A percentile compares a stretch with the other conserved stretches of the same genome.
These are phyloP conservation scores for Polydrusus pterygomalis DNA, from an alignment of 2,888 invertebrate species.

Conservation along the genomic window DNA sequence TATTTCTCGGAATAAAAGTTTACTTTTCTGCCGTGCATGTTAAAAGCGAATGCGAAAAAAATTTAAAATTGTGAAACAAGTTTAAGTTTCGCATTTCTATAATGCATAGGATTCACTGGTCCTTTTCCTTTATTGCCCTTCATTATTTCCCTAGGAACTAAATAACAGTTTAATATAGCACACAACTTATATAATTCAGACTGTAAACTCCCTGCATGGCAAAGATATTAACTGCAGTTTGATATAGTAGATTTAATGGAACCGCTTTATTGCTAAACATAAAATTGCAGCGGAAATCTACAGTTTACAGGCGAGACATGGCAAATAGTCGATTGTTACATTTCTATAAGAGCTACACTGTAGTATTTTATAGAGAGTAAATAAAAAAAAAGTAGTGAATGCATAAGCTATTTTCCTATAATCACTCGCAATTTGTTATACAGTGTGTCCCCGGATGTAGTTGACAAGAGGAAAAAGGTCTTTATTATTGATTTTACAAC, in stretches of 20 bases:
- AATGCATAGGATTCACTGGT: no score
- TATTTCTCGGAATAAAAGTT: no score
- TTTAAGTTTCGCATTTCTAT: no score
- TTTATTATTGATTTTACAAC: no score
- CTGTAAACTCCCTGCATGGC: not conserved
- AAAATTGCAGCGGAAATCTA: slow-evolving; percentile 14
- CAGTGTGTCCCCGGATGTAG: no score
- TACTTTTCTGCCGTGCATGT: no score
- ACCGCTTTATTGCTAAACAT: slow-evolving; percentile 15
- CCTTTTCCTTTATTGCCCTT: slow-evolving; percentile 4
- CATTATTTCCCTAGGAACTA: not conserved
- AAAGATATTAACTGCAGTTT: slow-evolving; percentile 3
- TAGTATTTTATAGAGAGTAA: not conserved
- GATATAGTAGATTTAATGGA: slow-evolving; percentile 3
- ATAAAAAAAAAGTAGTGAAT: no score
- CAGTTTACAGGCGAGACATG: not conserved
- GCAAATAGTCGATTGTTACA: not conserved
- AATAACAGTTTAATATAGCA: slow-evolving; percentile 18
- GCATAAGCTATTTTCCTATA: no score
- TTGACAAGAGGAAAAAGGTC: no score
- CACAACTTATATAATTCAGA: not conserved
- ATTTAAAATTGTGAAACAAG: no score
- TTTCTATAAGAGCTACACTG: not conserved
- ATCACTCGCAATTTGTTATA: no score
- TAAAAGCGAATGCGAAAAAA: no score